Conservation (phyloP, 2,113 vertebrate species). For the Onychostoma macrolepis region DNA sequence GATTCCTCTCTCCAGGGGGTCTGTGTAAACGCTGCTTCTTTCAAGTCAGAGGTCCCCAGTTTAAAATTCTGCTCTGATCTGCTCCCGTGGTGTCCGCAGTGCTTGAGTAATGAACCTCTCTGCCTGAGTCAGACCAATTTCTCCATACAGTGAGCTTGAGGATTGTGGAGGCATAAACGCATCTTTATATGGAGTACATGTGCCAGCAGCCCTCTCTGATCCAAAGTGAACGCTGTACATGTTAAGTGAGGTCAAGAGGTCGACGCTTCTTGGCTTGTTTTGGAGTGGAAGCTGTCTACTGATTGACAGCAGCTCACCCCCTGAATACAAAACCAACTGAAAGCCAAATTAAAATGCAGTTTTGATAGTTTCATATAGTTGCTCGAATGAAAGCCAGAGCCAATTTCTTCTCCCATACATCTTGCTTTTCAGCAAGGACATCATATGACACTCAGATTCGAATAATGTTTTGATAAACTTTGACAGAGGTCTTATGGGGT, state of each 20-base stretch:
- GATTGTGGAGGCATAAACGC: constrained; percentile 25
- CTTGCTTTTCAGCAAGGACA: background rate
- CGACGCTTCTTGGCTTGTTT: background rate
- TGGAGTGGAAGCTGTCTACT: background rate
- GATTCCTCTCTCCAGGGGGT: constrained; percentile 45
- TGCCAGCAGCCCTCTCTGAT: background rate
- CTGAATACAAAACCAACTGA: constrained; percentile 25
- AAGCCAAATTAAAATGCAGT: background rate
- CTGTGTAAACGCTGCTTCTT: constrained; percentile 56
- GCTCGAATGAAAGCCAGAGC: background rate
- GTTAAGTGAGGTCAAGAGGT: constrained; percentile 48
- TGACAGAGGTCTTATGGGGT: background rate
- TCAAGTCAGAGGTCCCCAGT: constrained; percentile 48
- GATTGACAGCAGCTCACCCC: background rate
- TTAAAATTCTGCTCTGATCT: constrained; percentile 60
- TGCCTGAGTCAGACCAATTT: constrained; percentile 30
- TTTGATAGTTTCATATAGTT: background rate
- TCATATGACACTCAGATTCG: background rate
- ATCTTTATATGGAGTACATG: constrained; percentile 39
- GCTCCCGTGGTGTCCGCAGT: constrained; percentile 38
- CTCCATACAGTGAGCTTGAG: constrained; percentile 31
- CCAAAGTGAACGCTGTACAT: constrained; percentile 23
- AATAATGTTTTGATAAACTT: background rate
- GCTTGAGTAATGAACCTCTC: constrained; percentile 60
- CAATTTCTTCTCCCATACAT: too few relatives aligned